These are phyloP conservation scores for Drosophila kanekoi DNA, from an alignment of 2,888 invertebrate genomes.

Conservation along the genomic window DNA sequence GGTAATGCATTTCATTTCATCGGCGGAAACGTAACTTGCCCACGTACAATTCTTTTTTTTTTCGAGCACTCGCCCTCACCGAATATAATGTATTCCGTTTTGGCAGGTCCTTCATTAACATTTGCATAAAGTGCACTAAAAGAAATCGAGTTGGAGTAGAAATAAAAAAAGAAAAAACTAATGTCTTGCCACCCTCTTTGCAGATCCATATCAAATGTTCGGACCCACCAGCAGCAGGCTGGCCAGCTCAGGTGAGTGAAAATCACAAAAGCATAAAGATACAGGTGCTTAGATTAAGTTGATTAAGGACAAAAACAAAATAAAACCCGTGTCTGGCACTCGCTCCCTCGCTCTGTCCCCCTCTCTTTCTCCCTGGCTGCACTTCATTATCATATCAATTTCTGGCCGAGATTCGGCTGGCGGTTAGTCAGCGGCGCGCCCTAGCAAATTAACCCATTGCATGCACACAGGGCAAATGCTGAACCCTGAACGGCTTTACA, in stretches of 20 bases:
- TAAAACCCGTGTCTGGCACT: conserved; percentile 1
- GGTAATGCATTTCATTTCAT: conserved; percentile 77
- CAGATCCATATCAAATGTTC: conserved; percentile 99
- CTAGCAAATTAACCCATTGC: conserved; percentile 76
- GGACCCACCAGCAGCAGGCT: conserved; percentile 98
- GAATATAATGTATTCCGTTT: conserved; percentile 63
- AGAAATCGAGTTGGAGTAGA: background rate
- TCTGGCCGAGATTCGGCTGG: conserved; percentile 69
- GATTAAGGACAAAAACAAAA: conserved; percentile 31
- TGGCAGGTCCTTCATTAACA: conserved; percentile 73
- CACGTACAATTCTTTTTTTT: conserved; percentile 39
- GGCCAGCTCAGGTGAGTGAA: conserved; percentile 94
- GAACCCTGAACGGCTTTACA: conserved; percentile 41
- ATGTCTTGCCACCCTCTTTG: conserved; percentile 58
- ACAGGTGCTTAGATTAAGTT: conserved; percentile 83
- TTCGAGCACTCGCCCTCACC: conserved; percentile 1
- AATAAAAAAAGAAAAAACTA: conserved; percentile 28
- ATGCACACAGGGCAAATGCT: conserved; percentile 50
- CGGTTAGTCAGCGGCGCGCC: conserved; percentile 67
- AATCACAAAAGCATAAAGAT: conserved; percentile 79
- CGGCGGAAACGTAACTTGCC: conserved; percentile 74
- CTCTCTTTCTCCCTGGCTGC: conserved; percentile 25
- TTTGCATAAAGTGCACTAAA: conserved; percentile 65
- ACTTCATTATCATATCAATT: conserved; percentile 82
- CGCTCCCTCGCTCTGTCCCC: background rate